Evolutionary conservation across 2,113 vertebrate species (phyloP).

Genomic region (Hippocampus guttulatus): DNA sequence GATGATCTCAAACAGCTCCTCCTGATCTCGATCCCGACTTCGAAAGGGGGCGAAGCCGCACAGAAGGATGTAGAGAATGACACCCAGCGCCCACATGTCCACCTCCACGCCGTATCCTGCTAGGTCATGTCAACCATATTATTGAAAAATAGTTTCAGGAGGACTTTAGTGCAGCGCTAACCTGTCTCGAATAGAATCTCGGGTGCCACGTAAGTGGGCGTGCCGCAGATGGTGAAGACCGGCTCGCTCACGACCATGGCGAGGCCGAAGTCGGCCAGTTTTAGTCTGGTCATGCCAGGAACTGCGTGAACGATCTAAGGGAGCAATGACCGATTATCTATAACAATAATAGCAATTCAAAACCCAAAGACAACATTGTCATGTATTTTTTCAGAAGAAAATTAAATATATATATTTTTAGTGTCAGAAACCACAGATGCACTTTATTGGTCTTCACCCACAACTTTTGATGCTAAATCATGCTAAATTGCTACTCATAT

Average conservation of each 20-base stretch:
- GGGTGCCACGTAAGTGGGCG: slow-evolving; percentile 94
- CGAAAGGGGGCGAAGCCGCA: slow-evolving; percentile 95
- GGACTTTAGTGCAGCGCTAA: slow-evolving; percentile 34
- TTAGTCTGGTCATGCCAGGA: slow-evolving; percentile 81
- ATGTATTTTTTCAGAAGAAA: too few relatives aligned
- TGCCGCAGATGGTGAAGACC: slow-evolving; percentile 96
- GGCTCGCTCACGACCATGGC: slow-evolving; percentile 90
- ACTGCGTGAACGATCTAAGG: slow-evolving; percentile 82
- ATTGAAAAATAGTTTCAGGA: not conserved
- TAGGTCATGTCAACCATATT: not conserved
- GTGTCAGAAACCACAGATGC: too few relatives aligned
- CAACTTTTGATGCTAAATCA: too few relatives aligned
- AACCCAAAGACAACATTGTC: too few relatives aligned
- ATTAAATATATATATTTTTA: too few relatives aligned
- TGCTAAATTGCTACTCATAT: too few relatives aligned
- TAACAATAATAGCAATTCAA: too few relatives aligned
- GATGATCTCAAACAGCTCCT: slow-evolving; percentile 90
- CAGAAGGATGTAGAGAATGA: slow-evolving; percentile 92
- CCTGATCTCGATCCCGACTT: slow-evolving; percentile 88
- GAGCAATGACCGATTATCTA: not conserved
- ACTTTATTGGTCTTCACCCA: too few relatives aligned
- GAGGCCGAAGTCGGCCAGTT: slow-evolving; percentile 95
- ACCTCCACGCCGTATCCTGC: slow-evolving; percentile 92
- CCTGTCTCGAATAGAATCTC: slow-evolving; percentile 96
- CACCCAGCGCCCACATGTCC: slow-evolving; percentile 94